Base-by-base conservation (phyloP, 2,797 vertebrate species). In the Simalia tracyae region DNA sequence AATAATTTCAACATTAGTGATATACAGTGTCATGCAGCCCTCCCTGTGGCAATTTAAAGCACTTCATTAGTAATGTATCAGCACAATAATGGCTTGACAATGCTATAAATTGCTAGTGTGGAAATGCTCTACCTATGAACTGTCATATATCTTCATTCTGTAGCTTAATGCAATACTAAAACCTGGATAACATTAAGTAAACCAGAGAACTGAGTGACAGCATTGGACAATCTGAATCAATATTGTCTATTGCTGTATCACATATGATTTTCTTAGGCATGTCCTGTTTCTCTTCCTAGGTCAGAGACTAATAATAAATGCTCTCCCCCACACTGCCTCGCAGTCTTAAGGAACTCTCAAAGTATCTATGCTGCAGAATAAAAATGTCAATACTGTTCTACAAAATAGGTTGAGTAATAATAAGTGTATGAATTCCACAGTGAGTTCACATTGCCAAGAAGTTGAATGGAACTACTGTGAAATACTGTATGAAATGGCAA, bases 401-500 rank as follows among this genome's bases (percentile, higher is more conserved):
- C 17, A 87, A 91, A 94, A 92, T 96, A 92, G 87, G 91, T 93
- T 90, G 94, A 92, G 94, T 94, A 94, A 93, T 28, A 84, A 92
- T 93, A 92, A 94, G 89, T 60, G 81, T 92, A 68, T 94, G 94
- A 94, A 95, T 94, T 94, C 94, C 94, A 61, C 93, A 90, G 94
- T 94, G 94, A 95, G 64, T 93, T 94, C 3, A 0, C 2, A 15
- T 66, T 94, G 93, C 26, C 14, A 95, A 89, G 93, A 93, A 96
- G 94, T 92, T 86, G 87, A 96, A 95, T 94, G 85, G 93, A 94
- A 89, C 94, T 93, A 92, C 93, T 95, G 95, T 96, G 94, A 93
- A 92, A 95, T 93, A 24, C 0, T 46, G 19, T 24, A 89, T 54
- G 93, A 81, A 95, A 90, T 88, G 89, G 91, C 94, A 95, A 96